Evolutionary conservation across 2,888 invertebrate genomes (phyloP), one percentile per base, ranked within the genome.

Genomic region (Cyclophora albipunctata): DNA sequence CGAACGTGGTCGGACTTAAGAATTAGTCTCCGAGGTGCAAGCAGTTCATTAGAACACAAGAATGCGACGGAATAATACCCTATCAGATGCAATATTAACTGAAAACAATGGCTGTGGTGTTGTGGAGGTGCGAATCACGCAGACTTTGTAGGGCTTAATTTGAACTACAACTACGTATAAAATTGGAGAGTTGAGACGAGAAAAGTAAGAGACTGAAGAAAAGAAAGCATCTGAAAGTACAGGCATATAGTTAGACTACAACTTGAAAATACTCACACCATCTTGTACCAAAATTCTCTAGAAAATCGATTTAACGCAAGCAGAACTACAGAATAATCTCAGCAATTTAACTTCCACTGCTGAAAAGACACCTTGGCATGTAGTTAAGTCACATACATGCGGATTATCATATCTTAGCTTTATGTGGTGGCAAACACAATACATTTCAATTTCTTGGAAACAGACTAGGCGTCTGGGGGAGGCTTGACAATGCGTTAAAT

Each of bases 1-100:
- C 55, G 67, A 75, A 84, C 85, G 84, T 84, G 86, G 70, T 60
- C 67, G 68, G 84, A 84, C 80, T 86, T 51, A 59, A 65, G 66
- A 83, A 81, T 74, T 69, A 71, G 69, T 73, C 71, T 69, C 69
- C 47, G 68, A 77, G 80, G 80, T 81, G 77, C 78, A 77, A 73
- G 77, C 73, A 69, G 82, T 84, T 85, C 83, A 84, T 84, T 85
- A 83, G 68, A 75, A 67, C 64, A 60, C 43, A 42, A 41, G 51
- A 67, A 69, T 71, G 70, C 64, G 70, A 51, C 47, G 33, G 43
- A 43, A 43, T 37, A 43, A 34, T 49, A 46, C 45, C 52, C 50
- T 55, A 55, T 58, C 50, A 53, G 46, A 54, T 54, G 53, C 55
- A 51, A 43, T 58, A 55, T 46, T 43, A 43, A 43, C 43, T 45